phyloP scores from a whole-genome alignment of 2,113 vertebrate species.

The Hippolais icterina region DNA sequence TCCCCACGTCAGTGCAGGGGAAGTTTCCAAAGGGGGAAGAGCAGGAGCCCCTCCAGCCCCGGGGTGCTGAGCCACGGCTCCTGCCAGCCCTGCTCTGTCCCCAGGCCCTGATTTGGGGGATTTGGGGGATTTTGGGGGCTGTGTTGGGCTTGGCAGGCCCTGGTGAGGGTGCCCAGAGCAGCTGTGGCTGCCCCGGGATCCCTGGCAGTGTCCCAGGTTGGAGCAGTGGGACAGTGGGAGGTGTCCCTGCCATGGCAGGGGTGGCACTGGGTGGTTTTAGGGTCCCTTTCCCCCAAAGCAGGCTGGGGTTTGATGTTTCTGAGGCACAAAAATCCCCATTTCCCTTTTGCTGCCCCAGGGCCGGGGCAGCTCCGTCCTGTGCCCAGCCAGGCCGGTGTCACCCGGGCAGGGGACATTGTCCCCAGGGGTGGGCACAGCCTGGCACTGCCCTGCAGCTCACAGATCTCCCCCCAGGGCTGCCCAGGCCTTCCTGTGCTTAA shows the following conservation, averaged over 20 bases:
- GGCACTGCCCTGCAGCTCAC: not conserved
- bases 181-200: not conserved
- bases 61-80: not conserved
- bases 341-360: not conserved
- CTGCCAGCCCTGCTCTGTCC: not conserved
- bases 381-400: not conserved
- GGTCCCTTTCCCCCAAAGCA: too few relatives aligned
- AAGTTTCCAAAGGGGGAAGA: not conserved
- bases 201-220: not conserved
- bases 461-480: not conserved
- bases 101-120: not conserved
- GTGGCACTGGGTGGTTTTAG: accelerated
- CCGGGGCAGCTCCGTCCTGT: not conserved
- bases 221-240: not conserved
- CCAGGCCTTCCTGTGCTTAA: not conserved
- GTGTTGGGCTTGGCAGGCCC: accelerated
- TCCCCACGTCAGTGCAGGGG: not conserved
- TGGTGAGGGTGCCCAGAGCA: not conserved
- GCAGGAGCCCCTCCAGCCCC: not conserved
- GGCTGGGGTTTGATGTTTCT: not conserved
- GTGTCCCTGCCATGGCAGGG: not conserved
- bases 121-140: not conserved
- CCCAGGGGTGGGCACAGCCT: accelerated
- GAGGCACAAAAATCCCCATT: accelerated
- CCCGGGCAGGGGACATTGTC: not conserved